Conservation (phyloP, 2,113 vertebrate species). For the Lampris incognitus region DNA sequence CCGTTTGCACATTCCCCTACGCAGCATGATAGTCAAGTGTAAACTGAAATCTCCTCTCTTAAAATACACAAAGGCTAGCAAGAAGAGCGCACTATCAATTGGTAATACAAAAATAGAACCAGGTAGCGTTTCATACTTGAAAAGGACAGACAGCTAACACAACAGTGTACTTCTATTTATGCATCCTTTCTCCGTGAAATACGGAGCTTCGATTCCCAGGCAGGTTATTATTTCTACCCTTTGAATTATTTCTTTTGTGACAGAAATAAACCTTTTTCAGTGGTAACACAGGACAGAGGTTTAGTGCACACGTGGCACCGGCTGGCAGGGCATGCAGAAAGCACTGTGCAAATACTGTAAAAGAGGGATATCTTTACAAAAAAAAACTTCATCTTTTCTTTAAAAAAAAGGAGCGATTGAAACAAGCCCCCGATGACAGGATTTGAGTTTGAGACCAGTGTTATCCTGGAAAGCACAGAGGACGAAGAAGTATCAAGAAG, state of each 20-base stretch:
- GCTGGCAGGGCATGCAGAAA: slow-evolving; percentile 63
- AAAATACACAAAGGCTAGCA: slow-evolving; percentile 75
- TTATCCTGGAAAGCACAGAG: slow-evolving; percentile 66
- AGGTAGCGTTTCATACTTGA: slow-evolving; percentile 66
- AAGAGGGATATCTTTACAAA: slow-evolving; percentile 55
- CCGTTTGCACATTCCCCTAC: slow-evolving; percentile 63
- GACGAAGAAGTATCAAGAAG: slow-evolving; percentile 33
- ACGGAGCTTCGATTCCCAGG: slow-evolving; percentile 38
- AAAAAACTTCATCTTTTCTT: slow-evolving; percentile 27
- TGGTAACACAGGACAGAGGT: slow-evolving; percentile 54
- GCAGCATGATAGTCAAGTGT: slow-evolving; percentile 59
- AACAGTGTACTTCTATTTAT: slow-evolving; percentile 47
- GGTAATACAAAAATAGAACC: slow-evolving; percentile 81
- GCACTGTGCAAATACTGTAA: slow-evolving; percentile 44
- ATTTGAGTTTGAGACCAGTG: slow-evolving; percentile 37
- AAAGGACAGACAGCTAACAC: slow-evolving; percentile 67
- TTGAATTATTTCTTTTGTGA: slow-evolving; percentile 63
- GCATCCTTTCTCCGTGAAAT: slow-evolving; percentile 52
- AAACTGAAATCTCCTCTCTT: slow-evolving; percentile 69
- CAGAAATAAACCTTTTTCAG: slow-evolving; percentile 70
- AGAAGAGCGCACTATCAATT: slow-evolving; percentile 62
- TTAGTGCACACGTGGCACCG: slow-evolving; percentile 52
- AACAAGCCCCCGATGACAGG: slow-evolving; percentile 46
- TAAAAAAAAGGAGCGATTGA: slow-evolving; percentile 70
- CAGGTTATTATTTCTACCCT: slow-evolving; percentile 45